Percentiles rank a stretch among this genome's conserved stretches.
Evolutionary conservation across 2,113 vertebrate species (phyloP).

Genomic region (Cygnus buccinator): DNA sequence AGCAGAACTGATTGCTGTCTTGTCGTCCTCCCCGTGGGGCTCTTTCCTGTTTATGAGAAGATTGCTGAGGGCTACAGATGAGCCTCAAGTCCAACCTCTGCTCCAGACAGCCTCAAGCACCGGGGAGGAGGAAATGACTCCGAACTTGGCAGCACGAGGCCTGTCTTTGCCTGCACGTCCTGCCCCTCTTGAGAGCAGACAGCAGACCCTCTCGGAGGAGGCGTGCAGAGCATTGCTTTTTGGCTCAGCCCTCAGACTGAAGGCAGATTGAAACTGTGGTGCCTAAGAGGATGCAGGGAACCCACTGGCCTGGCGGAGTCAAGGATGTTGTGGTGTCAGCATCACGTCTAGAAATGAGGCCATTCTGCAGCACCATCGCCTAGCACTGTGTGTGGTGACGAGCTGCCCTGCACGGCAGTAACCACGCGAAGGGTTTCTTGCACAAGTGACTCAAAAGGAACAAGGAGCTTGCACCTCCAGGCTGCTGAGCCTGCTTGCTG

Average conservation of each 20-base stretch:
- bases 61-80: slow-evolving; percentile 1
- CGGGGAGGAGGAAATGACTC: background rate
- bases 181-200: background rate
- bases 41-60: slow-evolving; percentile 51
- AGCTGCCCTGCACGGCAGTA: background rate
- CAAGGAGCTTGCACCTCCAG: background rate
- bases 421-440: background rate
- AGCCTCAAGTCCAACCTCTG: slow-evolving; percentile 2
- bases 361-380: background rate
- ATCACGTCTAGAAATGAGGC: background rate
- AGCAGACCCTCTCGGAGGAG: background rate
- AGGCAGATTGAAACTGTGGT: background rate
- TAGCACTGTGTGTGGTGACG: background rate
- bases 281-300: background rate
- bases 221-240: fast-evolving
- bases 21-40: background rate
- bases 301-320: fast-evolving
- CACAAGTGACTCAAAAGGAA: background rate
- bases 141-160: fast-evolving
- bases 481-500: background rate
- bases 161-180: fast-evolving
- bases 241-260: background rate
- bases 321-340: background rate
- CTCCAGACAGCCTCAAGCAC: background rate
- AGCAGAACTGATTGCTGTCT: background rate